A percentile compares a stretch with the other conserved stretches of the same genome.
phyloP scores from a whole-genome alignment of 2,797 vertebrate genomes.

The Sciurus vulgaris region DNA sequence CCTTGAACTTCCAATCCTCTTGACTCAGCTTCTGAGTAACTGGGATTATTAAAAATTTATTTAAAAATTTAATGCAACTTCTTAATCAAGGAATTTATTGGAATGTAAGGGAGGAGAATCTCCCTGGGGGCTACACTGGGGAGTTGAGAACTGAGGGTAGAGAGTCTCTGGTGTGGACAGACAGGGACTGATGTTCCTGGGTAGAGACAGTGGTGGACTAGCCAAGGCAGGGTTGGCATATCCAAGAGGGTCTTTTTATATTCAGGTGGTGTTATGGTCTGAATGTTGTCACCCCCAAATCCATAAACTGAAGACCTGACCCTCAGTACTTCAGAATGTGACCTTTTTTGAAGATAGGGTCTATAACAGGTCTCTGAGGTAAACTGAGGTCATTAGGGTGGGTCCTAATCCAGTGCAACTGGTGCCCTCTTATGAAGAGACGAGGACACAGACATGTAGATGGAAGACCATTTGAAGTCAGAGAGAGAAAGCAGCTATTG shows the following conservation, averaged over 20 bases:
- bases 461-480: not conserved
- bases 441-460: not conserved
- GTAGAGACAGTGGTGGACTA: not conserved
- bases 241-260: not conserved
- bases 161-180: not conserved
- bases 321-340: not conserved
- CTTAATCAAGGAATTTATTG: not conserved
- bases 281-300: not conserved
- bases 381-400: not conserved
- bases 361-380: not conserved
- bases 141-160: not conserved
- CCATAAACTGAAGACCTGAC: not conserved
- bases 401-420: not conserved
- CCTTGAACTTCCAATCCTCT: not conserved
- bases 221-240: not conserved
- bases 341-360: not conserved
- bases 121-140: not conserved
- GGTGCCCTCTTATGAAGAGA: not conserved
- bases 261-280: not conserved
- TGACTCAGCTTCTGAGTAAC: not conserved
- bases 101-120: not conserved
- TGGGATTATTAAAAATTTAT: not conserved
- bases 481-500: not conserved
- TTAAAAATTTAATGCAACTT: not conserved
- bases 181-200: not conserved